phyloP scores from a whole-genome alignment of 2,797 vertebrate genomes.

The Anableps anableps region DNA sequence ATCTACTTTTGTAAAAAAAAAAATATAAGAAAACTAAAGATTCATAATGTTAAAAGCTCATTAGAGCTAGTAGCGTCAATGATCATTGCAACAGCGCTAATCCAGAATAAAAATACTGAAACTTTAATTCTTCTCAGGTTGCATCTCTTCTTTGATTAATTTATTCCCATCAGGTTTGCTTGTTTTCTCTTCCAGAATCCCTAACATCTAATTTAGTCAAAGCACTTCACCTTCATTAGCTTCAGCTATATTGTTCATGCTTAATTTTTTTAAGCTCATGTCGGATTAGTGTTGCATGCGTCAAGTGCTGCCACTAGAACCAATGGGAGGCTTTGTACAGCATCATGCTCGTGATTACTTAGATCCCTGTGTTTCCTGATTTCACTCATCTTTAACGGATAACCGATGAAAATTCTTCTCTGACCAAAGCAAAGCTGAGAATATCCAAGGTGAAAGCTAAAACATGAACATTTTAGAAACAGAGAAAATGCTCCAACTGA shows the following conservation, averaged over 20 bases:
- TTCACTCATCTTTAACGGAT: no score
- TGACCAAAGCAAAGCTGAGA: not conserved
- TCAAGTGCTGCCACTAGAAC: not conserved
- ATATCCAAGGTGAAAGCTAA: no score
- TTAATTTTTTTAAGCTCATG: no score
- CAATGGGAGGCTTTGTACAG: not conserved
- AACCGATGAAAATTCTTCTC: not conserved
- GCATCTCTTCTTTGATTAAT: not conserved
- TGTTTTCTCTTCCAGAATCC: not conserved
- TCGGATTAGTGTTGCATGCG: not conserved
- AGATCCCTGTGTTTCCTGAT: not conserved
- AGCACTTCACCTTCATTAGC: not conserved
- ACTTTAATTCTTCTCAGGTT: not conserved
- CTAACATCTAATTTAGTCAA: not conserved
- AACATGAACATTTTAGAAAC: no score
- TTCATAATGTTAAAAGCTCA: no score
- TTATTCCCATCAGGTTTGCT: not conserved
- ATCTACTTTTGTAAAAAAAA: not conserved
- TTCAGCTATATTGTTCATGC: not conserved
- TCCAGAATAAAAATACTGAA: not conserved
- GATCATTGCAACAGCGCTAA: no score
- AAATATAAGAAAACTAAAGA: not conserved
- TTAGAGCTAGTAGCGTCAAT: no score
- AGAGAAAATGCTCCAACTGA: no score
- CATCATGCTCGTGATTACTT: not conserved